Evolutionary conservation across 2,797 vertebrate genomes (phyloP).

Genomic region (Anabas testudineus): DNA sequence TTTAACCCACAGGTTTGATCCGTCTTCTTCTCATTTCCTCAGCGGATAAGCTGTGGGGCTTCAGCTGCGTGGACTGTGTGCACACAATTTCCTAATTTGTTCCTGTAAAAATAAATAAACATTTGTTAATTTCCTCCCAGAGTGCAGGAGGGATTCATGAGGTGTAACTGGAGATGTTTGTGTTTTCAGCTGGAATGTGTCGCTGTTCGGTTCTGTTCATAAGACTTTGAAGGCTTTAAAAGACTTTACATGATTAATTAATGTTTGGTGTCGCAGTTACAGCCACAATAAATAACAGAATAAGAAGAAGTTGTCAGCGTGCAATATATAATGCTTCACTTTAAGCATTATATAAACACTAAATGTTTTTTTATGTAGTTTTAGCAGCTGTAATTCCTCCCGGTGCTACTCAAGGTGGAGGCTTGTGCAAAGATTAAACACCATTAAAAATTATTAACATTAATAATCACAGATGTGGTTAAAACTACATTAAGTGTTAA

Average conservation of each 20-base stretch:
- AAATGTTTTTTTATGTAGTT: neutral
- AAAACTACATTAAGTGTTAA: no score
- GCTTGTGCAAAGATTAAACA: no score
- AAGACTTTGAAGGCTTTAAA: conserved; percentile 8
- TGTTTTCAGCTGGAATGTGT: conserved; percentile 52
- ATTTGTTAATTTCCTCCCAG: conserved; percentile 59
- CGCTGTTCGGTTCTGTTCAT: conserved; percentile 14
- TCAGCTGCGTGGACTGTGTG: conserved; percentile 33
- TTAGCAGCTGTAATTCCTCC: neutral
- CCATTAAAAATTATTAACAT: no score
- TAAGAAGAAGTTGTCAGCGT: neutral
- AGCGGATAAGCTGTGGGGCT: conserved; percentile 33
- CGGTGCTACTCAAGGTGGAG: no score
- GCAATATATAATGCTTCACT: neutral
- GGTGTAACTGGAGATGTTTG: conserved; percentile 61
- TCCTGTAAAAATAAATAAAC: conserved; percentile 71
- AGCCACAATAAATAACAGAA: neutral
- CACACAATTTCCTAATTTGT: conserved; percentile 64
- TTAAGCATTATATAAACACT: neutral
- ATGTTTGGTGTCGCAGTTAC: neutral
- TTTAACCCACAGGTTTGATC: conserved; percentile 32
- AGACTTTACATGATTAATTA: neutral
- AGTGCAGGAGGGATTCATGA: conserved; percentile 24
- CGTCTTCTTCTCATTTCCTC: conserved; percentile 68
- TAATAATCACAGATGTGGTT: no score